Percentiles rank a stretch among this genome's conserved stretches.
These are phyloP conservation scores for Manis javanica DNA, from an alignment of 2,797 vertebrate genomes.

Conservation along the genomic window DNA sequence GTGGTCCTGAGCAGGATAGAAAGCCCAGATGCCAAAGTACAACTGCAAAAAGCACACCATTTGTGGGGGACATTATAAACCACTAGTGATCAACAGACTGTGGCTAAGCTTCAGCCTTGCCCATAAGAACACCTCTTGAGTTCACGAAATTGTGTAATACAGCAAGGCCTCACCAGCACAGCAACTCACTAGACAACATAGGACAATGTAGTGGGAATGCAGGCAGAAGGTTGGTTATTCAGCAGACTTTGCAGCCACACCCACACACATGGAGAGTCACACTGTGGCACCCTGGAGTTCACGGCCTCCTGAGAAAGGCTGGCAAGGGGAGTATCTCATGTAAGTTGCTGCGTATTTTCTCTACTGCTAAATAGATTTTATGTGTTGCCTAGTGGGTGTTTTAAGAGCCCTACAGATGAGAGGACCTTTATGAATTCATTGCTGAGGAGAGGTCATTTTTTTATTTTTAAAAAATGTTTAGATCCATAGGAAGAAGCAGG, in stretches of 20 bases:
- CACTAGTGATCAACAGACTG: neutral
- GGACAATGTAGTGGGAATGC: neutral
- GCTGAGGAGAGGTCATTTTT: slow-evolving; percentile 19
- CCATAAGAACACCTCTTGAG: neutral
- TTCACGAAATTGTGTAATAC: slow-evolving; percentile 23
- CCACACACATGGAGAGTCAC: rapidly evolving
- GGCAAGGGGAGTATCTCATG: neutral
- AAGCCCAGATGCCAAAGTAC: slow-evolving; percentile 20
- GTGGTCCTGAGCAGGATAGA: neutral
- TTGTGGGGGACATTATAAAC: slow-evolving; percentile 38
- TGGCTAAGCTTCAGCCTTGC: slow-evolving; percentile 9
- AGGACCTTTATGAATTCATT: neutral
- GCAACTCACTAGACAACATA: neutral
- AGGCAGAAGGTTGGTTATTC: neutral
- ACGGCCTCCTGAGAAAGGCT: neutral
- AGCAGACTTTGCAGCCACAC: slow-evolving; percentile 28
- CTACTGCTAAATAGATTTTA: neutral
- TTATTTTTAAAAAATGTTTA: neutral
- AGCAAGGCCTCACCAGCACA: neutral
- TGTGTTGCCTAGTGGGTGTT: neutral
- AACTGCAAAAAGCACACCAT: slow-evolving; percentile 50
- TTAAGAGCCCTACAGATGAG: neutral
- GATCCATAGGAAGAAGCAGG: slow-evolving; percentile 26
- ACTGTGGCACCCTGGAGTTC: neutral
- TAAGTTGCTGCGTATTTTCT: neutral